Base-by-base conservation (phyloP, 2,113 vertebrate species). In the Pipra filicauda region DNA sequence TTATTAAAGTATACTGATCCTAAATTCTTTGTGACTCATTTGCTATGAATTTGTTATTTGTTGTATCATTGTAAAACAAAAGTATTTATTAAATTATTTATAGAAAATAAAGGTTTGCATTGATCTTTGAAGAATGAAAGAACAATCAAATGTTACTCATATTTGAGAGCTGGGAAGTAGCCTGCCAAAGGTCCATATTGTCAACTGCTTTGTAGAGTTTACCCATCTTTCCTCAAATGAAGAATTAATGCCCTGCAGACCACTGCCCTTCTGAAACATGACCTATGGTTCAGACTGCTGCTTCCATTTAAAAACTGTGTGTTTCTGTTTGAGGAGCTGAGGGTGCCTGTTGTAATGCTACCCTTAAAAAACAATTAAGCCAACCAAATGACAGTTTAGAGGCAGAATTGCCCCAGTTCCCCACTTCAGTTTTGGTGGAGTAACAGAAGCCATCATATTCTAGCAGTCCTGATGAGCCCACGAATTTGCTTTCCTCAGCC, bases 1-100 rank as follows among this genome's bases (percentile, higher is more conserved):
- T 98, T 98, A 99, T 99, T 99, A 99, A 99, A 99, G 98, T 98
- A 98, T 99, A 99, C 98, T 98, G 98, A 99, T 98, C 98, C 97
- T 98, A 98, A 96, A 76, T 91, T 91, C 95, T 91, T 96, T 96
- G 89, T 96, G 97, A 94, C 95, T 97, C 91, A 5, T 97, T 98
- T 98, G 85, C 93, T 95, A 88, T 95, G 96, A 95, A 72, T 89
- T 89, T 95, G 84, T 95, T 90, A 74, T 54, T 96, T 94, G 86
- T 80, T 95, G 92, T 92, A 91, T 94, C 41, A 48, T 93, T 94
- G 79, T 96, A 95, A 95, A 97, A 79, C 71, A 73, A 96, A 97
- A 95, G 70, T 93, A 93, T 96, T 95, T 97, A 92, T 91, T 98
- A 96, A 95, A 94, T 91, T 96, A 94, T 97, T 96, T 93, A 94